These are phyloP conservation scores for Linurgus olivaceus DNA, from an alignment of 2,797 vertebrate genomes.

Conservation along the genomic window DNA sequence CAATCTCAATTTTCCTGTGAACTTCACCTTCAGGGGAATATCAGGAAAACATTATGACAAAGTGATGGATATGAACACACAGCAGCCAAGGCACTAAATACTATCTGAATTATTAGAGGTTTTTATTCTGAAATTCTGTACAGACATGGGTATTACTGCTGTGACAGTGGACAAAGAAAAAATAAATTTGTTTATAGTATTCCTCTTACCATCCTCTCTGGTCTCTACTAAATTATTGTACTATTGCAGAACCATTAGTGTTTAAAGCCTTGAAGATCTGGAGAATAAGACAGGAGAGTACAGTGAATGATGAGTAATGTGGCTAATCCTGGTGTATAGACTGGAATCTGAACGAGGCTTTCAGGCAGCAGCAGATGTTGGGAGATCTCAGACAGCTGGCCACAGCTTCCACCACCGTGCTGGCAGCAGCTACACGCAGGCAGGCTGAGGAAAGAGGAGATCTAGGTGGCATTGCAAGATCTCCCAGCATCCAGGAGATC, in stretches of 20 bases:
- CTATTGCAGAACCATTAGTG: not conserved
- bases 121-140: not conserved
- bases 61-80: not conserved
- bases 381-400: not conserved
- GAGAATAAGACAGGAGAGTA: not conserved
- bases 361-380: conserved; percentile 11
- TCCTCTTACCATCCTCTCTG: not conserved
- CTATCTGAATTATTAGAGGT: not conserved
- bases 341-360: not conserved
- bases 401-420: not conserved
- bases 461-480: not conserved
- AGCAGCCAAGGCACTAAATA: not conserved
- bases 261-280: not conserved
- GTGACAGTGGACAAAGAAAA: not conserved
- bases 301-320: not conserved
- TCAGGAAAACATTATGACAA: not conserved
- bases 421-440: not conserved
- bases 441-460: not conserved
- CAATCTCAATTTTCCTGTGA: not conserved
- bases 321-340: not conserved
- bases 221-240: not conserved
- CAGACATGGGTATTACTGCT: not conserved
- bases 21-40: not conserved
- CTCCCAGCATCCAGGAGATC: not conserved
- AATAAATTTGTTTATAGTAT: not conserved